Evolutionary conservation across 2,113 vertebrate species (phyloP), one percentile per base, ranked within the genome.

Genomic region (Athene noctua): DNA sequence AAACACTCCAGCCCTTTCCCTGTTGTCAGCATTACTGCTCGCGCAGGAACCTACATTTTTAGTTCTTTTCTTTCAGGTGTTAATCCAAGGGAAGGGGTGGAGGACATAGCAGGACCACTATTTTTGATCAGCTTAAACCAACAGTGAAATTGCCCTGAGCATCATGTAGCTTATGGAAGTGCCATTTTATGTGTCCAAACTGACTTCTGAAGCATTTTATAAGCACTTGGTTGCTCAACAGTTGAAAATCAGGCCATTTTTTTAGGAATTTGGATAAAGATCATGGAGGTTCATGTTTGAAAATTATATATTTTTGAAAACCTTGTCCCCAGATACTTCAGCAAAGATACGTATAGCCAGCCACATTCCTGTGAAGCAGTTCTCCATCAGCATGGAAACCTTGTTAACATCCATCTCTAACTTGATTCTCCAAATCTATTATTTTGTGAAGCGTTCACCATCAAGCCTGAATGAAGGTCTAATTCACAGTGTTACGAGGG

Each of bases 401-500:
- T 73, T 67, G 25, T 73, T 55, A 93, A 80, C 42, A 88, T 63
- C 82, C 71, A 90, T 3, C 51, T 88, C 40, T n/a, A 26, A 77
- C 74, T 8, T 80, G 57, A 71, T 63, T 67, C 57, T 72, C 61
- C 30, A 57, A 74, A 84, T 74, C 47, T 63, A 17, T 84, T 78
- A n/a, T 73, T 94, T 93, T 71, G 15, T 74, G 54, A 93, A 66
- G 30, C 71, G 40, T 49, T 94, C 68, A 25, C 65, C 57, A 49
- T 79, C 52, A 65, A 89, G 84, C 65, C 40, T 86, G 80, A 96
- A 84, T 71, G 52, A 91, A 94, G 11, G 52, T 83, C 61, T 87
- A 91, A 96, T 90, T 92, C 92, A 67, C 44, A 59, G 40, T 52
- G 30, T 92, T 96, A 78, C 54, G 40, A 88, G 40, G n/a, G 44